Base-by-base conservation (phyloP, 2,888 invertebrate species). In the Bugula neritina region DNA sequence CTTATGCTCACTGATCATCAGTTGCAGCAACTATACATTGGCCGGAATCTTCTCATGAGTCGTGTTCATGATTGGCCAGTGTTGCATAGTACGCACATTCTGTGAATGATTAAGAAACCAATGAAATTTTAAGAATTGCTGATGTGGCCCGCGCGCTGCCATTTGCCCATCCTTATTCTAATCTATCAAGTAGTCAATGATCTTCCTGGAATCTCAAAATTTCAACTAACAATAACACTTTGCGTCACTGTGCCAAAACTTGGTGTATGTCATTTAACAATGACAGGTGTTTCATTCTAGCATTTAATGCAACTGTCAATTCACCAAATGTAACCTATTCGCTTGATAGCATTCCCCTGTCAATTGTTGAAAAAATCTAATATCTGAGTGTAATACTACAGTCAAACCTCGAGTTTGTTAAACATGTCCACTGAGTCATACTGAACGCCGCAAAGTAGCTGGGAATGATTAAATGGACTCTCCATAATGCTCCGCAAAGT, bases 211-310 rank as follows among this genome's bases (percentile, higher is more conserved):
- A n/a, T n/a, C n/a, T n/a, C n/a, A n/a, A n/a, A n/a, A n/a, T n/a
- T n/a, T n/a, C 5, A 77, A 77, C 72, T 75, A 76, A n/a, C n/a
- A n/a, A n/a, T n/a, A n/a, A n/a, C n/a, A 17, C 43, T 5, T 17
- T 43, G 17, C 43, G 17, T 10, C 43, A 43, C 5, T 43, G 43
- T 5, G 43, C 43, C 5, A 17, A 43, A 17, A 43, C 43, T 5
- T 43, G 43, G 43, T 43, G 43, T 17, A 43, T 43, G 43, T 43
- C 43, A 5, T 43, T 43, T 17, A 43, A 43, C 43, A 43, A 10
- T 43, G 43, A 43, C 17, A 43, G 17, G 17, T 43, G 43, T 43
- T 43, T 17, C 5, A 17, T 43, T 10, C 43, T 43, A 5, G 5
- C 43, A 43, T 43, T 17, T 43, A 43, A 43, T 17, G 10, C 5